These are phyloP conservation scores for Eurois occulta DNA, from an alignment of 2,888 invertebrate species.

Conservation along the genomic window DNA sequence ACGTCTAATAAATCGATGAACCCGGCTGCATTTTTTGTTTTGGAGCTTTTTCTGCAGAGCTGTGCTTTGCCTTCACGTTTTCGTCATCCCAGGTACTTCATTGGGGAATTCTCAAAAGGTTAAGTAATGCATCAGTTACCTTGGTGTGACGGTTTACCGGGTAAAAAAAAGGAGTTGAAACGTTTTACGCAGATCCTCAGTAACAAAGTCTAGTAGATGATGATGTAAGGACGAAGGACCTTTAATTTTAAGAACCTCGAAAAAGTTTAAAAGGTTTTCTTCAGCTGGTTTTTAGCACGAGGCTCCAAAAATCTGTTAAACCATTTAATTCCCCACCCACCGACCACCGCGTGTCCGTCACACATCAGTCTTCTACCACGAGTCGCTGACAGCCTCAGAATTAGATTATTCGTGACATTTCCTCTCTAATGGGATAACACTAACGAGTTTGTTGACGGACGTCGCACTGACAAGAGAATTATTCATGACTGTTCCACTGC, in stretches of 20 bases:
- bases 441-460: slow-evolving; percentile 64
- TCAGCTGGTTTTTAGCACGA: background rate
- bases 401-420: slow-evolving; percentile 70
- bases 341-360: slow-evolving; percentile 27
- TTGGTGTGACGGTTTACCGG: background rate
- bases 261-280: background rate
- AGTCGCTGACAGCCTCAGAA: slow-evolving; percentile 67
- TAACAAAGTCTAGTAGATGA: background rate
- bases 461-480: slow-evolving; percentile 40
- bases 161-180: background rate
- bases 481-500: slow-evolving; percentile 12
- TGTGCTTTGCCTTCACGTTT: background rate
- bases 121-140: background rate
- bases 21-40: background rate
- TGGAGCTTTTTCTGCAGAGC: background rate
- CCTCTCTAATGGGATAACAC: slow-evolving; percentile 65
- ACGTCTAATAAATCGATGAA: too few species aligned
- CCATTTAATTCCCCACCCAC: background rate
- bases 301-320: background rate
- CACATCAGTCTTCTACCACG: slow-evolving; percentile 27
- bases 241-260: background rate
- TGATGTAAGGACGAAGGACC: too few species aligned
- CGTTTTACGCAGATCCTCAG: background rate
- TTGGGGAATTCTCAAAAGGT: background rate
- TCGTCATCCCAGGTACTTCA: background rate